These are phyloP conservation scores for Micronycteris hirsuta DNA, from an alignment of 2,113 vertebrate genomes.

Conservation along the genomic window DNA sequence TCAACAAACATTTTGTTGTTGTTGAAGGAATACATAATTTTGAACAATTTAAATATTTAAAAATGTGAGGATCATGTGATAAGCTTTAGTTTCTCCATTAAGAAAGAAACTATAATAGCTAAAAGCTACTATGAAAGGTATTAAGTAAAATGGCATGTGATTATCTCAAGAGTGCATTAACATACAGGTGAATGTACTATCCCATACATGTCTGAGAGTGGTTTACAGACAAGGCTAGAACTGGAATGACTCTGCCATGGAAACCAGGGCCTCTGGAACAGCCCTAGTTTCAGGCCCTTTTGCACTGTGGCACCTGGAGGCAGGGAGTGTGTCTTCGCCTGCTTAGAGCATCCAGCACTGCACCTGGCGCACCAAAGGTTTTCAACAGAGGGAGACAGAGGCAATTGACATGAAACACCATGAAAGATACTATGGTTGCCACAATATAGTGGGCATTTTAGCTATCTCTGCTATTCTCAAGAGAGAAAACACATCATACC, in stretches of 20 bases:
- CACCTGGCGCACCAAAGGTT: not conserved
- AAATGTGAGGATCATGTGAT: not conserved
- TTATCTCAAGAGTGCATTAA: not conserved
- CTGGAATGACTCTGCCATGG: not conserved
- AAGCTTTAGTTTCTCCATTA: not conserved
- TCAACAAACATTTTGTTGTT: not conserved
- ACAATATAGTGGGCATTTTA: not conserved
- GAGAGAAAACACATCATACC: not conserved
- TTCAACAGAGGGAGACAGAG: not conserved
- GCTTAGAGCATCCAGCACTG: not conserved
- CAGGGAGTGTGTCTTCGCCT: not conserved
- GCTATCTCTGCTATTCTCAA: not conserved
- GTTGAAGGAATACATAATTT: not conserved
- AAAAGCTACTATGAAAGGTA: not conserved
- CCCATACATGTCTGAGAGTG: not conserved
- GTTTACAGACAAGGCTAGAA: not conserved
- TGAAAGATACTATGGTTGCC: not conserved
- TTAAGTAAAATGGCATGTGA: not conserved
- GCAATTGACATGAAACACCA: not conserved
- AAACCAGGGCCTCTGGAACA: not conserved
- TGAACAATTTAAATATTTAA: not conserved
- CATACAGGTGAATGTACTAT: not conserved
- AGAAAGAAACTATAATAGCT: not conserved
- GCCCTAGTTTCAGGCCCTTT: not conserved
- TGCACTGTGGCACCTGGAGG: not conserved